Evolutionary conservation across 2,113 vertebrate species (phyloP), one percentile per base, ranked within the genome.

Genomic region (Pteronura brasiliensis): DNA sequence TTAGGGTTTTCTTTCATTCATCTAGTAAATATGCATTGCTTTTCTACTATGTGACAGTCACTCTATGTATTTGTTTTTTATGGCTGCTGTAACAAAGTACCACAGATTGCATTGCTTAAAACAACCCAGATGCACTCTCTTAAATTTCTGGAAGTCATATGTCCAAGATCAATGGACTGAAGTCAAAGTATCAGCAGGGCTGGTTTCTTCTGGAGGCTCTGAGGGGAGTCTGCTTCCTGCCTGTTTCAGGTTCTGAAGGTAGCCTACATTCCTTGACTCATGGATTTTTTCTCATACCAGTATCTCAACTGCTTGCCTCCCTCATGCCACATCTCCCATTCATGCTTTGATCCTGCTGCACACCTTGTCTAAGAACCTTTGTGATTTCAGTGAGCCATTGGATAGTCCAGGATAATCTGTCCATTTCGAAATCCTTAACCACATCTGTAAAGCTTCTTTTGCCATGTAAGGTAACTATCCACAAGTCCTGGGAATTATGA

Each of bases 111-210:
- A 15, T 85, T 42, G 12, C 8, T 52, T 59, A 42, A n/a, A 71
- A 69, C 7, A 61, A 49, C 12, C 71, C 6, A 77, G 34, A 36
- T 63, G 23, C 0, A 21, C 47, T 83, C 39, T 79, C 34, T 65
- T 47, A 71, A 79, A 57, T 9, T 72, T 84, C 20, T 42, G 3
- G 23, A 83, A 29, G 29, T 47, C 23, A 76, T 7, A 95, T 61
- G 80, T 71, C 29, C 17, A 69, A 61, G 86, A 90, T 63, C 80
- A 93, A 31, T 29, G 12, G 20, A 5, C 17, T 55, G 47, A 92
- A 52, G 44, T 61, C 4, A 31, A 55, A 5, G 4, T 34, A 59
- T 29, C 4, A 27, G 0, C 1, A 44, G 18, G 20, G 0, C 7
- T 90, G 6, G 7, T 59, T 49, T 34, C 17, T 57, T 59, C 17